Base-by-base conservation (phyloP, 1,140 invertebrate species). In the Ceratina japonica region DNA sequence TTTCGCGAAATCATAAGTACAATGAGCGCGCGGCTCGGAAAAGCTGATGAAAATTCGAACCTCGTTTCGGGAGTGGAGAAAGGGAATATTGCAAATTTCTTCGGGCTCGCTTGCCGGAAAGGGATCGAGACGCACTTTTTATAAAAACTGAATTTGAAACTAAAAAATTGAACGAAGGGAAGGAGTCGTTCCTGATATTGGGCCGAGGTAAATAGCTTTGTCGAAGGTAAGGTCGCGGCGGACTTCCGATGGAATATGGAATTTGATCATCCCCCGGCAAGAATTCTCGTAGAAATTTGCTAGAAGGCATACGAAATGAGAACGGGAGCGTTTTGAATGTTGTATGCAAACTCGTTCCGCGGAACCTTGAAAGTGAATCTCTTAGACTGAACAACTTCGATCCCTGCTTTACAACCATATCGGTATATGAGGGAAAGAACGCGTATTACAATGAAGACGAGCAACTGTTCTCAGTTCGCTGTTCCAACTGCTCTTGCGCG, bases 241-340 rank as follows among this genome's bases (percentile, higher is more conserved):
- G 18, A 44, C 58, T 44, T 44, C 58, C 16, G 70, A 72, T 72
- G 56, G 58, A 72, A 72, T 37, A 61, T 61, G 56, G 61, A 72
- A 72, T 24, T 58, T 44, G 31, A 71, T 71, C 69, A 37, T 24
- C 56, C 22, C 5, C 22, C 31, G 24, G 10, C 15, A 18, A 20
- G 31, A 59, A 71, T 71, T 59, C 69, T 44, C 31, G 31, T 2
- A 10, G 20, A 71, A 71, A 59, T 59, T 71, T 71, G 16, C 56
- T 49, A 37, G 22, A 72, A 72, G 70, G 37, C 37, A 72, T 61
- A 49, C 13, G 15, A 61, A 72, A 54, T 44, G 56, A 59, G 69
- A 61, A 16, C 37, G 1, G 31, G n/a, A 16, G 37, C 12, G 52
- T 22, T 18, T 49, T 44, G 56, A 72, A 49, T 59, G 8, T 56